These are phyloP conservation scores for Alfaro cultratus DNA, from an alignment of 2,797 vertebrate genomes.

Conservation along the genomic window DNA sequence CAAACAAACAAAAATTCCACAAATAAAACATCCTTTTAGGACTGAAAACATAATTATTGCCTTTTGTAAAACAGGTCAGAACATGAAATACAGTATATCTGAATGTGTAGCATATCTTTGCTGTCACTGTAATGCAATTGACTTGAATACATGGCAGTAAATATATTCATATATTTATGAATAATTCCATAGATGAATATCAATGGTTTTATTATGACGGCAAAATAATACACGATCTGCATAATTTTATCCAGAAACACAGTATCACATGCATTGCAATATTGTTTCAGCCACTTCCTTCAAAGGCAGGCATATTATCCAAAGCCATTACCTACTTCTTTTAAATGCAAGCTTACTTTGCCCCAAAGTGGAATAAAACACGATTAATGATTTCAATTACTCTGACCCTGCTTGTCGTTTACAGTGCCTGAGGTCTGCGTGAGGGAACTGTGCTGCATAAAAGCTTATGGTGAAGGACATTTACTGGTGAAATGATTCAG, in stretches of 20 bases:
- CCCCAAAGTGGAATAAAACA: slow-evolving; percentile 80
- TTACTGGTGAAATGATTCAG: slow-evolving; percentile 79
- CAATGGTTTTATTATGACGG: slow-evolving; percentile 49
- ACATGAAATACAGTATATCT: not conserved
- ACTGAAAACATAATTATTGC: not conserved
- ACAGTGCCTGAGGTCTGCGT: slow-evolving; percentile 72
- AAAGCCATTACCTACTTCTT: slow-evolving; percentile 67
- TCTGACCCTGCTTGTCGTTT: slow-evolving; percentile 72
- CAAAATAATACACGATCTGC: slow-evolving; percentile 49
- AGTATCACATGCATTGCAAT: slow-evolving; percentile 60
- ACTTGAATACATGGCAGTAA: slow-evolving; percentile 28
- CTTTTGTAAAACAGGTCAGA: not conserved
- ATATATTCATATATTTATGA: slow-evolving; percentile 47
- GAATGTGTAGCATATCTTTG: not conserved
- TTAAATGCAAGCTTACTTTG: slow-evolving; percentile 75
- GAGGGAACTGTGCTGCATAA: slow-evolving; percentile 70
- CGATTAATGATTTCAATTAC: slow-evolving; percentile 84
- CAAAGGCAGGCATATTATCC: slow-evolving; percentile 66
- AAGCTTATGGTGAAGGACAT: slow-evolving; percentile 75
- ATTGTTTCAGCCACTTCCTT: slow-evolving; percentile 63
- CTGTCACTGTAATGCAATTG: slow-evolving; percentile 5
- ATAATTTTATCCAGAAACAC: slow-evolving; percentile 49
- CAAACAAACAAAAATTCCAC: not conserved
- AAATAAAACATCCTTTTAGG: too few relatives aligned
- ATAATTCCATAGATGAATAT: slow-evolving; percentile 54